Percentiles rank a stretch among this genome's conserved stretches.
Evolutionary conservation across 2,113 vertebrate genomes (phyloP).

Genomic region (Serilophus lunatus): DNA sequence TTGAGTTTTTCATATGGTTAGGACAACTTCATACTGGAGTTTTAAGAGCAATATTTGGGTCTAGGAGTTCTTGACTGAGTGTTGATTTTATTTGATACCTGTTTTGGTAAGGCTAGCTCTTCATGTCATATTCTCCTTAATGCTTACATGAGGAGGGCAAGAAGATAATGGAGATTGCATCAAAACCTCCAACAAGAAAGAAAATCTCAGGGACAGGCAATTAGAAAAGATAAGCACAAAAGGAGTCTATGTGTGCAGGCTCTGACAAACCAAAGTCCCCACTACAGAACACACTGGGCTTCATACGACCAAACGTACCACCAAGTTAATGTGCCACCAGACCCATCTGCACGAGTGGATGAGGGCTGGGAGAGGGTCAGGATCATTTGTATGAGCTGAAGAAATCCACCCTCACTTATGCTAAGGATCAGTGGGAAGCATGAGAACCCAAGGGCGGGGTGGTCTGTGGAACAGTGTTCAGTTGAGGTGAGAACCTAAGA

Average conservation of each 20-base stretch:
- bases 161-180: neutral
- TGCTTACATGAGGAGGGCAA: neutral
- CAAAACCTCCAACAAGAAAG: neutral
- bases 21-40: neutral
- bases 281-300: neutral
- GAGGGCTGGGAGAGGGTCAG: neutral
- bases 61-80: neutral
- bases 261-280: neutral
- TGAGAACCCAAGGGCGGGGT: neutral
- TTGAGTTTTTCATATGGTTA: neutral
- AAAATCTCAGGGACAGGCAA: neutral
- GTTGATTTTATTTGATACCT: neutral
- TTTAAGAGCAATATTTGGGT: neutral
- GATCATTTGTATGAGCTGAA: neutral
- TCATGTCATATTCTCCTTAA: neutral
- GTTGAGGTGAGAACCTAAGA: neutral
- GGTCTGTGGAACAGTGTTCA: neutral
- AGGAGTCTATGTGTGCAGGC: neutral
- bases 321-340: neutral
- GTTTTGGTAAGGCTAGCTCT: neutral
- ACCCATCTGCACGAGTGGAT: too few relatives aligned
- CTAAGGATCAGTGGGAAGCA: neutral
- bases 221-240: neutral
- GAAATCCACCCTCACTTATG: neutral
- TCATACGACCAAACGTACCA: neutral